A percentile compares a stretch with the other conserved stretches of the same genome.
phyloP scores from a whole-genome alignment of 2,888 invertebrate species.

The Epinotia nisella region DNA sequence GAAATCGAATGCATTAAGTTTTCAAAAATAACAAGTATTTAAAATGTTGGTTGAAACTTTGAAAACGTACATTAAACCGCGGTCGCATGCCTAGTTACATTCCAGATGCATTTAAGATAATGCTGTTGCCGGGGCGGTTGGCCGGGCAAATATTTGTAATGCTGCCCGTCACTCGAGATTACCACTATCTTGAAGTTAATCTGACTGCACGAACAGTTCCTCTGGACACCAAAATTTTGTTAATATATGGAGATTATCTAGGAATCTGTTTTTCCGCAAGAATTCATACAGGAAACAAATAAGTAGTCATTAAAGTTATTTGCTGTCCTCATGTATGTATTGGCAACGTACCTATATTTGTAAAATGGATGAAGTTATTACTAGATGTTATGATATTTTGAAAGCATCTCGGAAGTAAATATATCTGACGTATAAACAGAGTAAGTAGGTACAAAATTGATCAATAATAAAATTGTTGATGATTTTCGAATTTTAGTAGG shows the following conservation, averaged over 20 bases:
- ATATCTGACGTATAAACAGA: no score
- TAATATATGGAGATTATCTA: neutral
- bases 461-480: no score
- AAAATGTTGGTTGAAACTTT: neutral
- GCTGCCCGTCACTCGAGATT: constrained; percentile 44
- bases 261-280: neutral
- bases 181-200: constrained; percentile 41
- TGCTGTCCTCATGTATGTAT: no score
- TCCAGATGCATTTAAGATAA: constrained; percentile 25
- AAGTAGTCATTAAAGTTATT: neutral
- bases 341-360: no score
- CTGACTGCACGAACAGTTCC: constrained; percentile 37
- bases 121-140: constrained; percentile 30
- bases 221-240: constrained; percentile 27
- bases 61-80: constrained; percentile 1
- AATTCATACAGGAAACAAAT: constrained; percentile 1
- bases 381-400: no score
- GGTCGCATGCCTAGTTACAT: constrained; percentile 17
- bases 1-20: neutral
- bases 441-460: no score
- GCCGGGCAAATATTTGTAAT: constrained; percentile 41
- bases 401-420: no score
- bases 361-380: no score
- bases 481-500: neutral
- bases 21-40: neutral